Evolutionary conservation across 2,797 vertebrate species (phyloP), one percentile per base, ranked within the genome.

Genomic region (Pagetopsis macropterus): DNA sequence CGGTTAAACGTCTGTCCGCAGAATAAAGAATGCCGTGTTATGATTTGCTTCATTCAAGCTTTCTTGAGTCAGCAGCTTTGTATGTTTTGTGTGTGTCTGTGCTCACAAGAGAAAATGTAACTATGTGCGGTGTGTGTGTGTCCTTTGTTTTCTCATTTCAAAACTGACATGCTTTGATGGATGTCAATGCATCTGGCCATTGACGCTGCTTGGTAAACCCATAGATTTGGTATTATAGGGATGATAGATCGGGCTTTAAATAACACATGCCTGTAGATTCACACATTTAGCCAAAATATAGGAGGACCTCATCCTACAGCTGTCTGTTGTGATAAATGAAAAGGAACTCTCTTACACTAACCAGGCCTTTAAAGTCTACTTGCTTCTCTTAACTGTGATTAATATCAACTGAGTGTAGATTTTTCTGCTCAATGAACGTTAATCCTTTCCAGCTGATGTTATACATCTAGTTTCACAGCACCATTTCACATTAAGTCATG

Each of bases 221-320:
- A 89, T 90, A 65, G 80, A 88, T 91, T 79, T 82, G 70, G 52
- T 81, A 75, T 79, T 87, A 72, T 67, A 60, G 67, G 74, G 76
- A 72, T 83, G 75, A 90, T 81, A 57, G 78, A 87, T 89, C 71
- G 78, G 81, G 72, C 81, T 85, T 85, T 89, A 81, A 90, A 91
- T 83, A 87, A 87, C 58, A 2, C 50, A 13, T 65, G 84, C 61
- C 76, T 66, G 55, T 72, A 75, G 69, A 84, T 83, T 76, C 75
- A 76, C 69, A 69, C 78, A 74, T 43, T 17, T 46, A 65, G 71
- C 76, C 65, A 33, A 76, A 85, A 70, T 60, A 74, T 54, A 77
- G 68, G n/a, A 37, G 37, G 73, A 86, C 61, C 77, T 86, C 78
- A 84, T 91, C 74, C 66, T 63, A 73, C 55, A 41, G 72, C 87